Evolutionary conservation across 2,888 invertebrate species (phyloP).

Genomic region (Dynastes hyllus): DNA sequence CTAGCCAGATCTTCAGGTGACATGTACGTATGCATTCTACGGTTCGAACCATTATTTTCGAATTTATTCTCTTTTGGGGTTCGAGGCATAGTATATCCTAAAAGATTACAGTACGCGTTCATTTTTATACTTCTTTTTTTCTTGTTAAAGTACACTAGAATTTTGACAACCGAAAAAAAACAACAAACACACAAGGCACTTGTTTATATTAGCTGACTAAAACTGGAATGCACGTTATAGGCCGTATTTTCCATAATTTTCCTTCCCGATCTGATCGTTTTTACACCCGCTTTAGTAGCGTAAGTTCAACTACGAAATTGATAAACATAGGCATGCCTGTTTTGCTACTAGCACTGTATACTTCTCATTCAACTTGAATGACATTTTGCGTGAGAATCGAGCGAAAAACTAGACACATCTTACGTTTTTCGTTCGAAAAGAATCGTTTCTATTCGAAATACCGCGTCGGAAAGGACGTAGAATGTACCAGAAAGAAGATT

Average conservation of each 20-base stretch:
- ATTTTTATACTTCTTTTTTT: constrained; percentile 50
- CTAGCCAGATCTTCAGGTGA: constrained; percentile 93
- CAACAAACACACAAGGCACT: constrained; percentile 53
- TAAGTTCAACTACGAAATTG: not conserved
- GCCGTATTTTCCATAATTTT: too few species aligned
- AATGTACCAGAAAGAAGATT: constrained; percentile 28
- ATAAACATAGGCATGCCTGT: constrained; percentile 25
- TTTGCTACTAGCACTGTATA: constrained; percentile 7
- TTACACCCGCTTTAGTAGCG: too few species aligned
- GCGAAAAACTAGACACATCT: not conserved
- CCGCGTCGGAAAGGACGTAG: not conserved
- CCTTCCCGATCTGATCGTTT: too few species aligned
- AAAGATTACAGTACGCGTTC: constrained; percentile 56
- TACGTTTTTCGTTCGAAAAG: not conserved
- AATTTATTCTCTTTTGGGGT: constrained; percentile 88
- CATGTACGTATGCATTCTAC: constrained; percentile 93
- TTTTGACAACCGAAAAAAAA: constrained; percentile 55
- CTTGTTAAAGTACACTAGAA: constrained; percentile 54
- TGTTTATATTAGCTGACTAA: constrained; percentile 41
- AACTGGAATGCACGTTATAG: too few species aligned
- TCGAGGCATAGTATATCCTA: constrained; percentile 72
- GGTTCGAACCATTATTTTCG: constrained; percentile 81
- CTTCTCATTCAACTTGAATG: not conserved
- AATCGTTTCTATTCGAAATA: constrained; percentile 12
- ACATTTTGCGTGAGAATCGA: constrained; percentile 21